These are phyloP conservation scores for Lutraria rhynchaena DNA, from an alignment of 1,140 invertebrate genomes.

Conservation along the genomic window DNA sequence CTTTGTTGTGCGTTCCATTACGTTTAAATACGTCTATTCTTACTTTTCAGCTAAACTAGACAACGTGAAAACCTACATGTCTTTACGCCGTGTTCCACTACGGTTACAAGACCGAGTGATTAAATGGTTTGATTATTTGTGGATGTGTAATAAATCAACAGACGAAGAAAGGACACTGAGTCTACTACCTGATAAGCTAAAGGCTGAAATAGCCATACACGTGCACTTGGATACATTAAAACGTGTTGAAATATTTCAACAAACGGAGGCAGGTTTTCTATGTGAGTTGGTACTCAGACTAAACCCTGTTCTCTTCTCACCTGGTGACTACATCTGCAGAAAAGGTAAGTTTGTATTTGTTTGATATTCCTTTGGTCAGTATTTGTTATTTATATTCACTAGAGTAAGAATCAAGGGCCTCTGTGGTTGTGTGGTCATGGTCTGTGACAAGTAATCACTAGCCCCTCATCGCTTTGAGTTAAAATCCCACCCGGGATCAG, in stretches of 20 bases:
- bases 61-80: conserved; percentile 99
- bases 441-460: too few species aligned
- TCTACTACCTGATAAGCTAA: conserved; percentile 92
- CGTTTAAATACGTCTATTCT: too few species aligned
- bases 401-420: too few species aligned
- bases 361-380: too few species aligned
- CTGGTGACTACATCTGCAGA: conserved; percentile 98
- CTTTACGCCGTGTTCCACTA: conserved; percentile 96
- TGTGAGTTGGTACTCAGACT: conserved; percentile 97
- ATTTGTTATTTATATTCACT: too few species aligned
- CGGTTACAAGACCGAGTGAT: conserved; percentile 99
- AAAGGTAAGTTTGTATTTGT: conserved; percentile 89
- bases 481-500: too few species aligned
- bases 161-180: conserved; percentile 92
- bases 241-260: conserved; percentile 99
- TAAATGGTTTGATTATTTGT: conserved; percentile 99
- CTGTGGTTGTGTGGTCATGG: too few species aligned
- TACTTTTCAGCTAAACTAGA: conserved; percentile 94
- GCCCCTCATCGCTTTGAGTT: too few species aligned
- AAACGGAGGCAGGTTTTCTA: conserved; percentile 98
- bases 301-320: conserved; percentile 97
- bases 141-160: conserved; percentile 99
- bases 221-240: conserved; percentile 99
- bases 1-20: too few species aligned
- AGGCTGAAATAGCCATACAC: conserved; percentile 99